phyloP scores from a whole-genome alignment of 2,888 invertebrate species.

The Priapulus caudatus region DNA sequence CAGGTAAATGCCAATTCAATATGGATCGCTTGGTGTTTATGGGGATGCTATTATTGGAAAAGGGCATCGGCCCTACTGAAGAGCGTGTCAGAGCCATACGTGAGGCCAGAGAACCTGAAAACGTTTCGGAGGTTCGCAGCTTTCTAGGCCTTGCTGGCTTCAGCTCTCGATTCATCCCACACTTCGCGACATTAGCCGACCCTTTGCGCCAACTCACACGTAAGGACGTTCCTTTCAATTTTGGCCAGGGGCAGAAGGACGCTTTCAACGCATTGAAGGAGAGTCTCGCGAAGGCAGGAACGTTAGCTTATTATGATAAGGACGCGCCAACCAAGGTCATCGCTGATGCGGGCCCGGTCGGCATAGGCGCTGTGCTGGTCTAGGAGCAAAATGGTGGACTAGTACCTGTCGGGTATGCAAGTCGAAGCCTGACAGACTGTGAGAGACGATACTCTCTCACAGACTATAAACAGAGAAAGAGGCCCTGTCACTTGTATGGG shows the following conservation, averaged over 20 bases:
- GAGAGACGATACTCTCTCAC: constrained; percentile 32
- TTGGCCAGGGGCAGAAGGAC: not conserved
- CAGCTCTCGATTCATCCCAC: not conserved
- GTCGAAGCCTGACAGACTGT: constrained; percentile 27
- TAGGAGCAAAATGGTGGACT: constrained; percentile 16
- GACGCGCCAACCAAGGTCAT: constrained; percentile 7
- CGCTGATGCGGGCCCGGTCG: constrained; percentile 8
- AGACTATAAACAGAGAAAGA: constrained; percentile 39
- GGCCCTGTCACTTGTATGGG: constrained; percentile 25
- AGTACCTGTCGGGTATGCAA: constrained; percentile 33
- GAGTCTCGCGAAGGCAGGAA: not conserved
- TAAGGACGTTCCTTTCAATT: not conserved
- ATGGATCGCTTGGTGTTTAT: constrained; percentile 1
- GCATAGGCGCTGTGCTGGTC: constrained; percentile 6
- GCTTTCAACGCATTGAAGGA: not conserved
- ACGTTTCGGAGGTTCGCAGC: not conserved
- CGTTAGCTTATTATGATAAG: constrained; percentile 8
- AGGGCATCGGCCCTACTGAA: not conserved
- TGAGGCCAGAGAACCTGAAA: not conserved
- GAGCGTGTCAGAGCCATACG: not conserved
- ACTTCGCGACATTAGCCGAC: not conserved
- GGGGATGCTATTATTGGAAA: not conserved
- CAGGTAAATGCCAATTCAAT: not conserved
- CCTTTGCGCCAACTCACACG: not conserved
- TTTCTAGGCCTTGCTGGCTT: not conserved